Evolutionary conservation across 2,797 vertebrate genomes (phyloP), one percentile per base, ranked within the genome.

Genomic region (Calcarius lapponicus): DNA sequence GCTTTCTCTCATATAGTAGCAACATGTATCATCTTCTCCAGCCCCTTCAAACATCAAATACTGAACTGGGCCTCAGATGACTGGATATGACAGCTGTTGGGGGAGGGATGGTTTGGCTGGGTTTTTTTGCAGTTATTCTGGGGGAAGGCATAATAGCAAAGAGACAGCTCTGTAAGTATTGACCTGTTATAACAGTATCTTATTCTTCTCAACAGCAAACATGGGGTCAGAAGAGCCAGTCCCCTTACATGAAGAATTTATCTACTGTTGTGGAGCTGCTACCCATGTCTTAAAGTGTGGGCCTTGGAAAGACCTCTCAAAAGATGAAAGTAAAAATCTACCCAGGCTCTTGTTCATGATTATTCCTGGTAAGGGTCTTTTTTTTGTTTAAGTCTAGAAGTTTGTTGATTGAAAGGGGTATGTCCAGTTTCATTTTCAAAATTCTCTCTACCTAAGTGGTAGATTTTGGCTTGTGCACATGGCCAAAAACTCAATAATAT

Each of bases 251-350:
- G 98, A 98, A 24, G 98, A 99, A 88, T 98, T 99, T 79, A 86
- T 98, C 61, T 98, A 98, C 95, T 99, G 99, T 53, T 97, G 97
- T 71, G 99, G 99, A 94, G 98, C 97, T 70, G 96, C 98, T 93
- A 99, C 99, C 5, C 98, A 99, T 86, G 96, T 99, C 53, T 96
- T 99, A 11, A 99, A 98, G 75, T 99, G 98, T 95, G 99, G 99
- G 17, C 96, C 98, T 25, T 95, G 92, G 97, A 98, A 97, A 51
- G 96, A 99, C 74, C 97, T 98, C 40, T 91, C 97, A 16, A 97
- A 95, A 84, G 80, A 94, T 50, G 90, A 88, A 91, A 96, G 57
- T 86, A 92, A 97, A 86, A 97, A 82, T 48, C 95, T 91, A 15
- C 97, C 98, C n/a, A 97, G 96, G 64, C 70, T 98, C 13, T 98